A percentile compares a stretch with the other conserved stretches of the same genome.
Evolutionary conservation across 2,888 invertebrate genomes (phyloP).

Genomic region (Pycnomerus fuliginosus): DNA sequence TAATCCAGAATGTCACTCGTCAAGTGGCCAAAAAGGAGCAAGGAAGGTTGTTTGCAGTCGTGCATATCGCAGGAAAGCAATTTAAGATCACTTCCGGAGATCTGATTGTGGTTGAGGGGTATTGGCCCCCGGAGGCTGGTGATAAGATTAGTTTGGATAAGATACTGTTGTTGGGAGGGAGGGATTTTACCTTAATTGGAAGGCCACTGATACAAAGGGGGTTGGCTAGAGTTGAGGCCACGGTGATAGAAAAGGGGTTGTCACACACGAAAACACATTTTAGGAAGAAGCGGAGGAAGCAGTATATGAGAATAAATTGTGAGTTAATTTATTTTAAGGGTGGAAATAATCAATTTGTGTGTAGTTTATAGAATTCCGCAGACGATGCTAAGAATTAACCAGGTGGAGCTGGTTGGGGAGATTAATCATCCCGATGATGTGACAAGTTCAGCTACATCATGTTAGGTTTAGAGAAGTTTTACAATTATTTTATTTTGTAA

Average conservation of each 20-base stretch:
- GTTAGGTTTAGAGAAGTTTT: no score
- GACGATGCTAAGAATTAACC: conserved; percentile 76
- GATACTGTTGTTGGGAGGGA: conserved; percentile 73
- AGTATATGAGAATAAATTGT: conserved; percentile 74
- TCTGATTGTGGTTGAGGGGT: conserved; percentile 76
- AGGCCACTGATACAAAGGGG: conserved; percentile 74
- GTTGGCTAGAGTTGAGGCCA: conserved; percentile 74
- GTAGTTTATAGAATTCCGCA: conserved; percentile 64
- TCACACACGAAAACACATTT: conserved; percentile 79
- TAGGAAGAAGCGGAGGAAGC: conserved; percentile 74
- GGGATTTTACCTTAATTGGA: conserved; percentile 81
- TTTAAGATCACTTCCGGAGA: conserved; percentile 86
- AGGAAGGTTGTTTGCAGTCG: conserved; percentile 76
- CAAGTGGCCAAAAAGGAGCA: conserved; percentile 58
- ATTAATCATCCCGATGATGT: conserved; percentile 49
- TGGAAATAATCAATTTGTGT: conserved; percentile 32
- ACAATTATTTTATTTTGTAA: no score
- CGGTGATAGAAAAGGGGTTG: conserved; percentile 79
- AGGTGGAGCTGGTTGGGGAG: conserved; percentile 60
- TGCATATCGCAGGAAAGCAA: conserved; percentile 80
- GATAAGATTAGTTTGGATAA: conserved; percentile 81
- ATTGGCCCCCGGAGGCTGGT: conserved; percentile 80
- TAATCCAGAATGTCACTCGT: conserved; percentile 65
- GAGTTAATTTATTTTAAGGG: conserved; percentile 30
- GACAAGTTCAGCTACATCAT: conserved; percentile 38